Evolutionary conservation across 2,888 invertebrate genomes (phyloP), one percentile per base, ranked within the genome.

Genomic region (Leucoma salicis): DNA sequence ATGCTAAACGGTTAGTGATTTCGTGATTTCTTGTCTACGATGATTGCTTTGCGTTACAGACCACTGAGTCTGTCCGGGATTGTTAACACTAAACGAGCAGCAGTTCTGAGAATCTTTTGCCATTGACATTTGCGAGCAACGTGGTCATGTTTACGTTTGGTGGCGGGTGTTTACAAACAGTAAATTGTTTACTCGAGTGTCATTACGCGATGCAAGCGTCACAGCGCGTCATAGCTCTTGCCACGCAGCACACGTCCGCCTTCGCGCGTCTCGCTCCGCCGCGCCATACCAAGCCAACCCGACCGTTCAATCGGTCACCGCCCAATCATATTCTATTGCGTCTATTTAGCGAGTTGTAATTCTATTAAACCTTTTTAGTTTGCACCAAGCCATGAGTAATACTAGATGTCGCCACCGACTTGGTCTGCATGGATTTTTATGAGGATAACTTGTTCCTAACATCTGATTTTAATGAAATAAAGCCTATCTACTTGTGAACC

Each of bases 121-220:
- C 75, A 77, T 78, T 78, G 78, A 79, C 78, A 78, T 73, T 71
- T 68, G 69, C 71, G 72, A 74, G 70, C 79, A 76, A 63, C 80
- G 75, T 80, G 81, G 74, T 61, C 51, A 57, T 84, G 82, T 86
- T 86, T 87, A 85, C 82, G 77, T 74, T 69, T 53, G 56, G 64
- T 67, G 65, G 68, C 60, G 61, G 53, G 56, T 87, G 85, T 86
- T 88, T 88, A 84, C 84, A 82, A 88, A 88, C 85, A 88, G 68
- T 74, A 73, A 74, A 78, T 78, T 83, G 82, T 86, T 81, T 82
- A 83, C 82, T 70, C 67, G 63, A 70, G 74, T 77, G 75, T 76
- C 74, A 77, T 72, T 68, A 74, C 70, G 60, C 60, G 61, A 57
- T 71, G 76, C 76, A 72, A 52, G 67, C 74, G 73, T 70, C 74